These are phyloP conservation scores for Prunella strophiata DNA, from an alignment of 2,797 vertebrate genomes.

Conservation along the genomic window DNA sequence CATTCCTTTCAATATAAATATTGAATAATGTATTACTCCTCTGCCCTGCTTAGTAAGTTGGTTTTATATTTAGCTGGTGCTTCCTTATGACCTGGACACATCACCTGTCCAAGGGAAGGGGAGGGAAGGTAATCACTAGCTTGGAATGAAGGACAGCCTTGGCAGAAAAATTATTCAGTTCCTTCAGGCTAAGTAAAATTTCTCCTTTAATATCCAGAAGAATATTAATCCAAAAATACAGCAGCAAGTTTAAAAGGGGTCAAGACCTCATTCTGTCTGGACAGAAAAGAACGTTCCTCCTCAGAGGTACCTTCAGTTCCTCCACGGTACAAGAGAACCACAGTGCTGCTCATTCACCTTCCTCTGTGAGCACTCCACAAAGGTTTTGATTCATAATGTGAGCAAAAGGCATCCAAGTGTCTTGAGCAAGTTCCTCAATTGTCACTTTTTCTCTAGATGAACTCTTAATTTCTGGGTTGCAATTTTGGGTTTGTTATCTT, in stretches of 20 bases:
- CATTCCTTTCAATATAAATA: neutral
- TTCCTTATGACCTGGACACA: neutral
- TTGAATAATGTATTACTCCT: neutral
- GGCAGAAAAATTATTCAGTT: neutral
- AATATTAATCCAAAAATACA: neutral
- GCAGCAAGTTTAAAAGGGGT: neutral
- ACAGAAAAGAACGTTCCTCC: neutral
- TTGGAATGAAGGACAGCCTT: neutral
- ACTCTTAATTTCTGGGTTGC: neutral
- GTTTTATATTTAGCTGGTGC: neutral
- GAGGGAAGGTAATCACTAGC: neutral
- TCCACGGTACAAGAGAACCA: fast-evolving
- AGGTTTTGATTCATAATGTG: neutral
- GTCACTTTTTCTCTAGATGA: neutral
- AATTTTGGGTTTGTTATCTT: fast-evolving
- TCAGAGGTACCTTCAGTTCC: neutral
- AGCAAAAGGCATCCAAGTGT: neutral
- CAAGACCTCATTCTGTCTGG: neutral
- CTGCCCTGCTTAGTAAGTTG: neutral
- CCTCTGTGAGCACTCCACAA: neutral
- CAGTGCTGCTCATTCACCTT: neutral
- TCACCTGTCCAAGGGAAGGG: neutral
- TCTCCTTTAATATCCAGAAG: neutral
- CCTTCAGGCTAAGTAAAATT: neutral
- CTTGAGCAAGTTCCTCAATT: neutral